Base-by-base conservation (phyloP, 2,888 invertebrate species). In the Siphonodentalium dalli region DNA sequence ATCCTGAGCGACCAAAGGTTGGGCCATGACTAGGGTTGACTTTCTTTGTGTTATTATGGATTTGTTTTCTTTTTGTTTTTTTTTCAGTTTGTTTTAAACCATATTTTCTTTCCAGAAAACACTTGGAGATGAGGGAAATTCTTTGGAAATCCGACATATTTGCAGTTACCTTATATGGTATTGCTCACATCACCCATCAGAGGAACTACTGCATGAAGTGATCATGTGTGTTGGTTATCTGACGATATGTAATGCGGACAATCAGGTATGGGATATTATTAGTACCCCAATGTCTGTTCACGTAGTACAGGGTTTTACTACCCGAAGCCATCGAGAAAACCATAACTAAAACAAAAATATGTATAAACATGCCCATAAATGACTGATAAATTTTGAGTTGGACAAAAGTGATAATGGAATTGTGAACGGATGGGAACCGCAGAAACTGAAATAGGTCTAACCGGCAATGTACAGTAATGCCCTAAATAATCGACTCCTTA, bases 71-170 rank as follows among this genome's bases (percentile, higher is more conserved):
- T 46, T 15, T n/a, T 39, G 7, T 34, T n/a, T 7, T 21, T 7
- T 8, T 21, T 41, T 3, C 24, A n/a, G 18, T 18, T 38, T 38
- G 21, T 8, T 33, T 39, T 23, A 8, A 2, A 7, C 24, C 23
- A 18, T 34, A 23, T 31, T 41, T 31, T 21, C 45, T 37, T 73
- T 69, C 18, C 72, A 85, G 84, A 74, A 71, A 61, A 77, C 83
- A 5, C 85, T 94, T 53, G 89, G 89, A 23, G 89, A 90, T 13
- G 93, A 93, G 82, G 92, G 91, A 0, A 89, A 90, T 24, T 92
- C 90, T 3, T 83, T 93, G 33, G 92, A 93, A 81, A 91, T 93
- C 83, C 87, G 93, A 1, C 90, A 93, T 69, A 91, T 93, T 44
- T 88, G 90, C 29, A 89, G 90, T 54, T 88, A 92, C 73, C 85